Base-by-base conservation (phyloP, 1,140 invertebrate species). In the Mycetomoellerius zeteki region DNA sequence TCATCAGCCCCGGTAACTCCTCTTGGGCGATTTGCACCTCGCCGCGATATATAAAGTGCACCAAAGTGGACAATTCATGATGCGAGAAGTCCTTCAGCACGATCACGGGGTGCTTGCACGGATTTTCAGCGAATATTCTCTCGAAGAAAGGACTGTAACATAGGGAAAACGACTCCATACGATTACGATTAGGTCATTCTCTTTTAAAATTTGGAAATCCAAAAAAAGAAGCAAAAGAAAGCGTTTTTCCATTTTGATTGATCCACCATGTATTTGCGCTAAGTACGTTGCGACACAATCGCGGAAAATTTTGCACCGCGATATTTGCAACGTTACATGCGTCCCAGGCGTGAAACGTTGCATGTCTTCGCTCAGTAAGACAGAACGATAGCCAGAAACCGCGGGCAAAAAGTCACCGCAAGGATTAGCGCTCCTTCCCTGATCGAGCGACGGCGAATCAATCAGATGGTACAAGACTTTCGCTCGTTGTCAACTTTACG, bases 81-180 rank as follows among this genome's bases (percentile, higher is more conserved):
- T 97, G 97, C 91, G 97, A 96, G 91, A 98, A 98, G 94, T 98
- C 98, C 94, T 98, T 98, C 24, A 99, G 94, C 67, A 99, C 98
- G 92, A 99, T 98, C 69, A 99, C 98, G 12, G 98, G 98, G 94
- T 99, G 98, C 93, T 99, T 98, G 96, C 98, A 99, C n/a, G 98
- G 98, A 90, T 98, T 98, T 90, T 98, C 98, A 76, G 97, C 97
- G 93, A 99, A 98, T 93, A 99, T 97, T 91, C 97, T 96, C 91
- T 98, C 97, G 94, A 99, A 99, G 92, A 98, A 98, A 3, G 98
- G 98, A 93, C 98, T 98, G 94, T 3, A 96, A 95, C 80, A 84
- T 30, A 82, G n/a, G 65, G n/a, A 65, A 27, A 54, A 43, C 30
- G 54, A n/a, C 21, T 69, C 24, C 19, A 24, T 30, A 47, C 1